Percentiles rank a stretch among this genome's conserved stretches.
These are phyloP conservation scores for Linepithema humile DNA, from an alignment of 1,140 invertebrate species.

Conservation along the genomic window DNA sequence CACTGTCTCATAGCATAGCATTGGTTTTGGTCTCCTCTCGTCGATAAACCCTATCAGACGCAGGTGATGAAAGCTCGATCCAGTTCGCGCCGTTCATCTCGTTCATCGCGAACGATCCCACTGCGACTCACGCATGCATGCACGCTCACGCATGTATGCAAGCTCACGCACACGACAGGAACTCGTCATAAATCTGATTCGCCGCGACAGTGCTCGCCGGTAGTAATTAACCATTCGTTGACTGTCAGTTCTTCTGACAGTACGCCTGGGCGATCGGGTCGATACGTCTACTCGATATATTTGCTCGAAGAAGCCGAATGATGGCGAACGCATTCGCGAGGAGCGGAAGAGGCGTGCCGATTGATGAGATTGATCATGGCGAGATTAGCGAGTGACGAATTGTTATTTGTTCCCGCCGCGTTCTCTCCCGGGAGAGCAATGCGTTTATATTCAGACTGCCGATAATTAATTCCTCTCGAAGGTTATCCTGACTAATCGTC, in stretches of 20 bases:
- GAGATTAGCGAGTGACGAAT: slow-evolving; percentile 54
- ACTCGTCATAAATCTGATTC: slow-evolving; percentile 56
- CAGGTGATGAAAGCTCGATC: slow-evolving; percentile 65
- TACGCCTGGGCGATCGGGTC: background rate
- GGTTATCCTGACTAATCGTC: slow-evolving; percentile 54
- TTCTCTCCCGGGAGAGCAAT: background rate
- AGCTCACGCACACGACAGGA: slow-evolving; percentile 3
- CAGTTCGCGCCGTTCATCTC: slow-evolving; percentile 38
- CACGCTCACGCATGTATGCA: background rate
- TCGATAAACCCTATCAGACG: slow-evolving; percentile 66
- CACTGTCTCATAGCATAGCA: background rate
- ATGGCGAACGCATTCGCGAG: background rate
- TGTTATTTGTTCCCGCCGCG: slow-evolving; percentile 39
- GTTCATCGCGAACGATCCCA: slow-evolving; percentile 20
- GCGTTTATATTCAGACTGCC: slow-evolving; percentile 43
- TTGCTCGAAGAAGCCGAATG: background rate
- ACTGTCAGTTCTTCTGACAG: slow-evolving; percentile 27
- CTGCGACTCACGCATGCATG: background rate
- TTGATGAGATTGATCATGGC: slow-evolving; percentile 51
- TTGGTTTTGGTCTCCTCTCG: slow-evolving; percentile 13
- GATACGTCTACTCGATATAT: background rate
- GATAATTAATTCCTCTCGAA: slow-evolving; percentile 51
- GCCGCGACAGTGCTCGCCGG: slow-evolving; percentile 18
- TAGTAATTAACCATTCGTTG: slow-evolving; percentile 59
- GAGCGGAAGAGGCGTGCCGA: slow-evolving; percentile 25